Percentiles rank a stretch among this genome's conserved stretches.
phyloP scores from a whole-genome alignment of 2,888 invertebrate species.

The Dicyrtomina minuta region DNA sequence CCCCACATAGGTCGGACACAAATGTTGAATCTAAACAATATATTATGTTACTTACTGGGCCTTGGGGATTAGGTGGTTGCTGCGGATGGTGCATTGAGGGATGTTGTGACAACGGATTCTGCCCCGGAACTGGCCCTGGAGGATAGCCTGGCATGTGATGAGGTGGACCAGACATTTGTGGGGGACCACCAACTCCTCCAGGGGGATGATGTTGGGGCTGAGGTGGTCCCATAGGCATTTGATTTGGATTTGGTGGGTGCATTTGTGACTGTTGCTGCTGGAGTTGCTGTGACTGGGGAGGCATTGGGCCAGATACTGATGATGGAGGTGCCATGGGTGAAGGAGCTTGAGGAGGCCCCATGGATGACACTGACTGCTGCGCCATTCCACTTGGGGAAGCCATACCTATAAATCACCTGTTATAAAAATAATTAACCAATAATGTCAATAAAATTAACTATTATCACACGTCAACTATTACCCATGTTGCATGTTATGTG shows the following conservation, averaged over 20 bases:
- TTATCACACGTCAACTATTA: too few species aligned
- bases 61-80: conserved; percentile 9
- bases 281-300: conserved; percentile 15
- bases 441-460: background rate
- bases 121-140: conserved; percentile 13
- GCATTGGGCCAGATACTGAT: conserved; percentile 10
- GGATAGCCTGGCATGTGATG: conserved; percentile 35
- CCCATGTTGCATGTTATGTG: too few species aligned
- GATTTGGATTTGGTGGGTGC: background rate
- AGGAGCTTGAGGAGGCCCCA: conserved; percentile 53
- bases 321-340: conserved; percentile 34
- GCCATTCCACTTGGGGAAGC: conserved; percentile 29
- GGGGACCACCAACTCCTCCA: background rate
- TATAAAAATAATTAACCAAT: background rate
- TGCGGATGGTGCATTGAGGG: conserved; percentile 28
- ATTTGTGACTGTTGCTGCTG: conserved; percentile 9
- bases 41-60: background rate
- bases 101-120: conserved; percentile 1
- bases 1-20: too few species aligned
- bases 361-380: conserved; percentile 40
- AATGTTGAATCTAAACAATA: background rate
- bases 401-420: conserved; percentile 12
- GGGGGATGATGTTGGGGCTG: conserved; percentile 36
- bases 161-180: conserved; percentile 19
- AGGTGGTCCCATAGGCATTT: conserved; percentile 47